Evolutionary conservation across 2,797 vertebrate genomes (phyloP), one percentile per base, ranked within the genome.

Genomic region (Sus cebifrons): DNA sequence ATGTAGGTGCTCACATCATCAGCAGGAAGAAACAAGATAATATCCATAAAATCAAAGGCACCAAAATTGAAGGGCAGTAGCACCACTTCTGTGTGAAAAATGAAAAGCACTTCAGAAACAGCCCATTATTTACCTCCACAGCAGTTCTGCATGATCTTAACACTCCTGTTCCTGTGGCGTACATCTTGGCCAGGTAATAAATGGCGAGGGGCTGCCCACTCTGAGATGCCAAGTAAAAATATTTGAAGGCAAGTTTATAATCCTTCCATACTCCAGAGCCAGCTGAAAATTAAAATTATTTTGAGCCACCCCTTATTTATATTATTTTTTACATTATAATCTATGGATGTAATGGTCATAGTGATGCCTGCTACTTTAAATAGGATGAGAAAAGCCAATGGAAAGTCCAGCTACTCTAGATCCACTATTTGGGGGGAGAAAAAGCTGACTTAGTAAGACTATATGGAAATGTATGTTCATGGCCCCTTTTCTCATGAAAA

Each of bases 151-250:
- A 98, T 0, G 98, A 98, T 95, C 97, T 83, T 40, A 97, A 40
- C n/a, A 98, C 97, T 15, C 98, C 98, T 3, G 93, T 98, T 96
- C 98, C 98, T 56, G 96, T 95, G 0, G 97, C 96, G 0, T 98
- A 98, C 98, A 98, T 98, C 96, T 98, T 32, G 1, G 98, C 98
- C 91, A 98, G 97, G 74, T 98, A 97, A 84, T 98, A 98, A 82
- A 98, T 86, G 71, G 98, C 98, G 0, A 98, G 96, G 20, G 98
- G 97, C 68, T 98, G 98, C 54, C 98, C 98, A 58, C 97, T 98
- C 92, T 98, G 98, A 96, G 98, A 98, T 71, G 98, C 98, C 94
- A 98, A 93, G 95, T 98, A 98, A 97, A 98, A 98, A 95, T 98
- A 98, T 89, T 91, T 97, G 96, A 98, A 98, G 87, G 98, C 98